Evolutionary conservation across 92 coral and sea anemone species (phyloP), one percentile per base, ranked within the genome.

Genomic region (Palythoa heliodiscus): DNA sequence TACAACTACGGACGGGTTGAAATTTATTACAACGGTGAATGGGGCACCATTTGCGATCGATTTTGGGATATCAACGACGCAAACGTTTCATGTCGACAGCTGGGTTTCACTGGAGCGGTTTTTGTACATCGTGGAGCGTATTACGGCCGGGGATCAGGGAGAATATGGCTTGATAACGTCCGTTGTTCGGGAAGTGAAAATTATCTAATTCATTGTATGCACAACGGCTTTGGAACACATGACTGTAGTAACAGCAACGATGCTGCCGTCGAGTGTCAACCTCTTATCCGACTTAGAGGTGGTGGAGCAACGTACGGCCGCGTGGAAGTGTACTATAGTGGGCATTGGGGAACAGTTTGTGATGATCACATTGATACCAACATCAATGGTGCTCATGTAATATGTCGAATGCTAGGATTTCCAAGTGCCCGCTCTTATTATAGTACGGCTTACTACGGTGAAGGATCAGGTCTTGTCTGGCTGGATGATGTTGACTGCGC

Each of bases 341-440:
- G 81, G 15, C 60, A 29, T 12, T 76, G 81, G 81, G 81, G 81
- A 9, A 52, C 81, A 14, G 81, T 76, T 12, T 76, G 81, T 76
- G 81, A 76, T 17, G 81, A 76, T n/a, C 0, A 1, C 43, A 76
- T 76, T 11, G 47, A 24, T 29, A 24, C 1, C n/a, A 76, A 52
- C 57, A 52, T 6, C 66, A 76, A 53, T 29, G 81, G 67, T 53
- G 50, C 81, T 5, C 52, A 52, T 13, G 81, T 76, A 35, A 57
- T 76, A 57, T 76, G 81, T 17, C 35, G 35, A 29, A 29, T 29
- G 35, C 35, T 29, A 1, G 35, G 35, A 29, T 29, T 29, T 29
- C 35, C 67, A 13, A 22, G 67, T 35, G 66, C 55, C 81, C 29
- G 2, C 4, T 13, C 47, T 5, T 29, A 76, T 22, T 15, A 55